A percentile compares a stretch with the other conserved stretches of the same genome.
phyloP scores from a whole-genome alignment of 2,113 vertebrate genomes.

The Catharus minimus region DNA sequence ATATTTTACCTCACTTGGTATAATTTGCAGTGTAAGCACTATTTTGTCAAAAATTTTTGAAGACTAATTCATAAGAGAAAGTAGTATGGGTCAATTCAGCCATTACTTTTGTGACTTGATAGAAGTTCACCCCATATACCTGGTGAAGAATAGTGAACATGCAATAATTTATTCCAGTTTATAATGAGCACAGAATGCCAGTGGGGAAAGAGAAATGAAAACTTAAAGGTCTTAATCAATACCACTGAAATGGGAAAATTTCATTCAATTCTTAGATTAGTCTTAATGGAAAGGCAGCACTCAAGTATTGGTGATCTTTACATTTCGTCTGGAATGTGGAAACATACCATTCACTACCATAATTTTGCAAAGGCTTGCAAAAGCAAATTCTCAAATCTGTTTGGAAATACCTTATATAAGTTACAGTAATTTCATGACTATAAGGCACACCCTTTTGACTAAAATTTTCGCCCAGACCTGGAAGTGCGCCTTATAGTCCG shows the following conservation, averaged over 20 bases:
- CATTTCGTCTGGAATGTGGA: neutral
- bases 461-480: too few species aligned
- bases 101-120: neutral
- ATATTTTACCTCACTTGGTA: neutral
- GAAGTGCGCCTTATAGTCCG: too few species aligned
- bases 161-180: neutral
- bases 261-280: neutral
- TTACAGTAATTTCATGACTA: neutral
- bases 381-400: neutral
- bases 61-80: neutral
- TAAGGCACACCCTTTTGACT: too few species aligned
- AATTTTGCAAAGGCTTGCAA: neutral
- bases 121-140: neutral
- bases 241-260: neutral
- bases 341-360: neutral
- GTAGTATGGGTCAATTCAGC: neutral
- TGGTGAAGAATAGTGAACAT: neutral
- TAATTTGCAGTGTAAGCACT: neutral
- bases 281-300: neutral
- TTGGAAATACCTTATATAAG: neutral
- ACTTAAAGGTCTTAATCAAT: neutral
- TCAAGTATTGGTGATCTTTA: neutral
- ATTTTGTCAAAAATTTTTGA: neutral
- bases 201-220: neutral
- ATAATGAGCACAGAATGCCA: neutral